Conservation (phyloP, 2,113 vertebrate genomes). For the Pollimyrus isidori region DNA sequence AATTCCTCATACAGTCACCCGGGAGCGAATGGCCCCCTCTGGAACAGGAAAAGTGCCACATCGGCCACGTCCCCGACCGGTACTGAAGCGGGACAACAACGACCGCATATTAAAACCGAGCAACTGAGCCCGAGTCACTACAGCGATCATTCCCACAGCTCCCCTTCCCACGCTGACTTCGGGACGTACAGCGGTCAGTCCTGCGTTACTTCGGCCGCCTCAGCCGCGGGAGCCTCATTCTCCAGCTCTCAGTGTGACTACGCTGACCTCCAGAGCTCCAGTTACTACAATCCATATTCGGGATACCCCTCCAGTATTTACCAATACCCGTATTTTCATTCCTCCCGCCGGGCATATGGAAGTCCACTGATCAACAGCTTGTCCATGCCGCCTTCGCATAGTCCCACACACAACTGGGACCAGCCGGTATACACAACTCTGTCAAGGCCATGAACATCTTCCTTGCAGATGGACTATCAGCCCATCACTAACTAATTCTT, state of each 20-base stretch:
- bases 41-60: conserved; percentile 75
- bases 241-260: conserved; percentile 87
- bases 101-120: conserved; percentile 89
- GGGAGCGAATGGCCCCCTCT: conserved; percentile 49
- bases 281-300: conserved; percentile 84
- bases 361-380: conserved; percentile 83
- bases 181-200: conserved; percentile 71
- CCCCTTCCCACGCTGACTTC: conserved; percentile 74
- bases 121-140: conserved; percentile 74
- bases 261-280: conserved; percentile 85
- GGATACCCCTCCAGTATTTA: conserved; percentile 85
- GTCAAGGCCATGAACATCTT: conserved; percentile 69
- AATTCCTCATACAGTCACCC: conserved; percentile 64
- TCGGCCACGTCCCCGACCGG: conserved; percentile 46
- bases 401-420: conserved; percentile 84
- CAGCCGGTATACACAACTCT: conserved; percentile 94
- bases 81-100: conserved; percentile 64
- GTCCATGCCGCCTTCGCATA: conserved; percentile 82
- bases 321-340: conserved; percentile 92
- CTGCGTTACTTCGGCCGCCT: conserved; percentile 47
- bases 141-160: conserved; percentile 66
- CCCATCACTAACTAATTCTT: conserved; percentile 16
- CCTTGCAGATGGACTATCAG: conserved; percentile 12
- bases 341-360: conserved; percentile 78
- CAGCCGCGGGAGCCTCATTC: conserved; percentile 64